Percentiles rank a stretch among this genome's conserved stretches.
phyloP scores from a whole-genome alignment of 1,140 invertebrate genomes.

The Ephestia elutella region DNA sequence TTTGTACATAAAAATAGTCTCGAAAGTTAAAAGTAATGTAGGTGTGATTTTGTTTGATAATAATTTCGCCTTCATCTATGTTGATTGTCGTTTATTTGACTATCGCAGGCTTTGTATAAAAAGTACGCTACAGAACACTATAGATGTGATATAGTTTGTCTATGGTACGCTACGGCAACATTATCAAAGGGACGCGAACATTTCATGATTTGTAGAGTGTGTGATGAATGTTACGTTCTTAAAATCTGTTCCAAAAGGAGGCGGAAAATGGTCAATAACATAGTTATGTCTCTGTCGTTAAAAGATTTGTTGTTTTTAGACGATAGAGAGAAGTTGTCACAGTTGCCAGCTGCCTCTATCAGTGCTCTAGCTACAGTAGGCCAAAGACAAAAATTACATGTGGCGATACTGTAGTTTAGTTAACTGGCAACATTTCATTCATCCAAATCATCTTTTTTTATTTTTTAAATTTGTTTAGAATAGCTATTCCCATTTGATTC shows the following conservation, averaged over 20 bases:
- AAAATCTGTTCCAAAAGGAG: background rate
- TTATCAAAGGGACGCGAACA: constrained; percentile 22
- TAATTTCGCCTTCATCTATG: constrained; percentile 33
- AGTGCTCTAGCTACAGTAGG: background rate
- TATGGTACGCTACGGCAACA: constrained; percentile 31
- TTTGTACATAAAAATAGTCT: constrained; percentile 39
- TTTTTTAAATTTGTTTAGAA: no score
- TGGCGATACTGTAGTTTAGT: no score
- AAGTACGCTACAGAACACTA: constrained; percentile 15
- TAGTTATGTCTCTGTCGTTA: background rate
- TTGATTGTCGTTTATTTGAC: constrained; percentile 43
- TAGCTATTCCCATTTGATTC: constrained; percentile 9
- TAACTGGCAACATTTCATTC: background rate
- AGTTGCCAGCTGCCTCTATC: background rate
- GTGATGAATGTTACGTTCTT: constrained; percentile 7
- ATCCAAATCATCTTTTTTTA: no score
- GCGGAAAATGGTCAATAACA: background rate
- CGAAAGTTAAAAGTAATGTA: constrained; percentile 21
- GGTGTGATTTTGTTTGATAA: constrained; percentile 25
- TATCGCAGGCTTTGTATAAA: constrained; percentile 34
- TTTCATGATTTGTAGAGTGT: constrained; percentile 12
- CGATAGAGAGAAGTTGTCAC: background rate
- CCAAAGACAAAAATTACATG: background rate
- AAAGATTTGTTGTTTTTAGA: background rate
- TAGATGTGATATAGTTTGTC: constrained; percentile 23